Evolutionary conservation across 1,140 invertebrate genomes (phyloP).

Genomic region (Papilio helenus): DNA sequence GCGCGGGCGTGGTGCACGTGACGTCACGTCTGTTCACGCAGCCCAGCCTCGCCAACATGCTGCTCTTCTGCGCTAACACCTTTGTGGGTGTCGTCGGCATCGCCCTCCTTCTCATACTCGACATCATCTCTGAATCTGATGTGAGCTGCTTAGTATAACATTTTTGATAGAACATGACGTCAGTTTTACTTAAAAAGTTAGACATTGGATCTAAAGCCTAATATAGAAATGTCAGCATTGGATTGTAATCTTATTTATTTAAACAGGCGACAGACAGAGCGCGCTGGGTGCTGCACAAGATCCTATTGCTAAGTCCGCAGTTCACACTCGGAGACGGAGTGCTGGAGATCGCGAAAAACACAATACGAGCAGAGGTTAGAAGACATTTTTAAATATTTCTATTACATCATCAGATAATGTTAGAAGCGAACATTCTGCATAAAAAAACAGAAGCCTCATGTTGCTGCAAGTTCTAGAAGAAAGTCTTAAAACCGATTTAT

Average conservation of each 20-base stretch:
- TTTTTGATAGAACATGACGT: background rate
- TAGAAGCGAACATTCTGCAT: background rate
- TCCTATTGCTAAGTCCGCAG: conserved; percentile 85
- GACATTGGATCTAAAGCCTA: too few relatives aligned
- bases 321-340: conserved; percentile 86
- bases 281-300: conserved; percentile 84
- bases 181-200: too few relatives aligned
- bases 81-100: conserved; percentile 85
- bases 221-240: background rate
- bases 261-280: conserved; percentile 80
- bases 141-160: conserved; percentile 51
- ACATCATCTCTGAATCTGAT: conserved; percentile 85
- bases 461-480: background rate
- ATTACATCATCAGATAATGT: background rate
- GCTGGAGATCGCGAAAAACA: conserved; percentile 86
- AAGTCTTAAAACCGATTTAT: background rate
- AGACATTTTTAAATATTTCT: background rate
- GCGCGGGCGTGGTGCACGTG: conserved; percentile 83
- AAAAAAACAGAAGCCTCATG: background rate
- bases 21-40: conserved; percentile 85
- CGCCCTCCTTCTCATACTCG: conserved; percentile 85
- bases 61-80: conserved; percentile 86
- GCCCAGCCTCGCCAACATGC: conserved; percentile 86
- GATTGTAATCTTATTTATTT: background rate
- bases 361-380: conserved; percentile 81